Percentiles rank a stretch among this genome's conserved stretches.
Conservation (phyloP, 2,113 vertebrate genomes). For the Chitala chitala region DNA sequence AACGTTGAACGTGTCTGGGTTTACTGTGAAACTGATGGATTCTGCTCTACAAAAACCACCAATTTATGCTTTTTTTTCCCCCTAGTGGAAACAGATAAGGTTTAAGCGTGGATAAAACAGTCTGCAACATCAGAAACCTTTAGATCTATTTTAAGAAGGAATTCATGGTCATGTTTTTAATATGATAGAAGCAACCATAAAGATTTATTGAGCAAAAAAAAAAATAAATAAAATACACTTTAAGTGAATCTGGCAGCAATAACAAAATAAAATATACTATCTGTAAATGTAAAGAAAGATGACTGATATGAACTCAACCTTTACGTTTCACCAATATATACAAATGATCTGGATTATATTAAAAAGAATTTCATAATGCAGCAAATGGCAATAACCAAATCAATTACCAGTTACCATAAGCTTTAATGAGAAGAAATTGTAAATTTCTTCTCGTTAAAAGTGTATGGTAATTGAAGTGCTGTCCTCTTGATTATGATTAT, state of each 20-base stretch:
- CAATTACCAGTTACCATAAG: too few relatives aligned
- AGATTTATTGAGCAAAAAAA: constrained; percentile 7
- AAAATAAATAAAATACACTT: not conserved
- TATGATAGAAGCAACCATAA: not conserved
- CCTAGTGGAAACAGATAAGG: constrained; percentile 10
- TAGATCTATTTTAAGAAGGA: not conserved
- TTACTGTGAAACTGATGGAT: constrained; percentile 24
- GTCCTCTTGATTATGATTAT: too few relatives aligned
- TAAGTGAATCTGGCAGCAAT: constrained; percentile 11
- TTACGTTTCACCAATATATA: too few relatives aligned
- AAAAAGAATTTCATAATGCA: too few relatives aligned
- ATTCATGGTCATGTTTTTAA: not conserved
- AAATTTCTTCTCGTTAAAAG: too few relatives aligned
- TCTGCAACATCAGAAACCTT: not conserved
- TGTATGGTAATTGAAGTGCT: too few relatives aligned
- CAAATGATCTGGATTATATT: too few relatives aligned
- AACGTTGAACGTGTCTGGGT: constrained; percentile 43
- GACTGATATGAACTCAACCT: too few relatives aligned
- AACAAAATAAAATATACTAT: constrained; percentile 10
- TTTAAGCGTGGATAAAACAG: constrained; percentile 8
- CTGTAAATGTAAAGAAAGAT: constrained; percentile 1
- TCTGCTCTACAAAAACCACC: constrained; percentile 12
- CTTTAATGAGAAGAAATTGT: too few relatives aligned
- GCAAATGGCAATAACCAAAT: too few relatives aligned
- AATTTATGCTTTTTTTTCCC: constrained; percentile 18